These are phyloP conservation scores for Ptilorrhoa leucosticta DNA, from an alignment of 2,113 vertebrate species.

Conservation along the genomic window DNA sequence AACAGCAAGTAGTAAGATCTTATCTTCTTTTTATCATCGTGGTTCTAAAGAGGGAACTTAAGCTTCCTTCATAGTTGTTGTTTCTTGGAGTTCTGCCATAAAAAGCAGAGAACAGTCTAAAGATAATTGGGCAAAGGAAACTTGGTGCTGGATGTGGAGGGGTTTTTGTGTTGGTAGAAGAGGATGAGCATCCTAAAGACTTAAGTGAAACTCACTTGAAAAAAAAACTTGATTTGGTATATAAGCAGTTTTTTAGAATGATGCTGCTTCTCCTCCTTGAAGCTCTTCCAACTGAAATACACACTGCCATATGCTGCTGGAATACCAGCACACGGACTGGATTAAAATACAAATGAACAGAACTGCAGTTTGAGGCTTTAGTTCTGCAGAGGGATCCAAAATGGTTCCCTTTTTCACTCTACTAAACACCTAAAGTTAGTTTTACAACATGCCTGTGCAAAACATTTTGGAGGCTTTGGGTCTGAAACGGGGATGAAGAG, in stretches of 20 bases:
- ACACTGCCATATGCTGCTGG: neutral
- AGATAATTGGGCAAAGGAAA: neutral
- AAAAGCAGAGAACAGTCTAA: neutral
- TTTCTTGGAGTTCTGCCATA: slow-evolving; percentile 8
- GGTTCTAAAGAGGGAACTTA: neutral
- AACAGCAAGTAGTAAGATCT: neutral
- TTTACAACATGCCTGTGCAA: neutral
- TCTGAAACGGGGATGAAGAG: neutral
- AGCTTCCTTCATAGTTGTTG: neutral
- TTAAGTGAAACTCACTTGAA: neutral
- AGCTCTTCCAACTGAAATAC: neutral
- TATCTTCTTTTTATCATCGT: neutral
- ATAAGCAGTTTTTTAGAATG: neutral
- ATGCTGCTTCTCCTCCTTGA: neutral
- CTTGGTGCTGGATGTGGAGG: neutral
- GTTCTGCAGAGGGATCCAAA: neutral
- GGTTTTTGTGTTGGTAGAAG: neutral
- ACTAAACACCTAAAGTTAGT: neutral
- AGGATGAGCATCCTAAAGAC: neutral
- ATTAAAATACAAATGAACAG: slow-evolving; percentile 7
- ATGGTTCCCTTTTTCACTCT: neutral
- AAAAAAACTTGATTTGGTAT: neutral
- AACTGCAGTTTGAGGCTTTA: neutral
- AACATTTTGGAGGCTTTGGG: neutral
- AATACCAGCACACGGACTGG: neutral